Conservation (phyloP, 2,113 vertebrate species). For the Acanthochromis polyacanthus region DNA sequence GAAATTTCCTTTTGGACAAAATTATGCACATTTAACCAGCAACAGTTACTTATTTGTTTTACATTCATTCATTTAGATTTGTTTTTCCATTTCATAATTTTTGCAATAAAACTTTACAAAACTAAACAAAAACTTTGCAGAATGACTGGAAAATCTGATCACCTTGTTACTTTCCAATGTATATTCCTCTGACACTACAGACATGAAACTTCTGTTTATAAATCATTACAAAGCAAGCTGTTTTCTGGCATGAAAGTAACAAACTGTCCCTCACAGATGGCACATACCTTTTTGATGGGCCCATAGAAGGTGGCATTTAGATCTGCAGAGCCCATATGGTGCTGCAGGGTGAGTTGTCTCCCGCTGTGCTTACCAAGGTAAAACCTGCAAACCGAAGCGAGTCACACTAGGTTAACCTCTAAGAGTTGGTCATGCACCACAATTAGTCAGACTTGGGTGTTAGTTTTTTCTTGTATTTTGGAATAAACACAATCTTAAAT, state of each 20-base stretch:
- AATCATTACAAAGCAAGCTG: not conserved
- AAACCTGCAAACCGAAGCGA: constrained; percentile 86
- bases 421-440: not conserved
- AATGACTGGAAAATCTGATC: no score
- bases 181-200: not conserved
- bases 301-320: constrained; percentile 98
- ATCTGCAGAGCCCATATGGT: constrained; percentile 99
- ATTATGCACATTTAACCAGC: no score
- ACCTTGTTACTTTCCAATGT: not conserved
- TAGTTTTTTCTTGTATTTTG: not conserved
- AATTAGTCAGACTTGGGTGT: not conserved
- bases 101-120: no score
- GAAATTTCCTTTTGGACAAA: not conserved
- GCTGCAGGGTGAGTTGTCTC: constrained; percentile 97
- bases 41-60: no score
- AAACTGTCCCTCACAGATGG: not conserved
- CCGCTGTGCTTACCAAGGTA: constrained; percentile 99
- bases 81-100: no score
- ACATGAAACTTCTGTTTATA: not conserved
- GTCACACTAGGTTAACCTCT: constrained; percentile 12
- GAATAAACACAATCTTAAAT: not conserved
- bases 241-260: not conserved
- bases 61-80: no score
- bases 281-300: constrained; percentile 93
- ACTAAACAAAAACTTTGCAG: no score